Percentiles rank a stretch among this genome's conserved stretches.
These are phyloP conservation scores for Epinephelus moara DNA, from an alignment of 2,113 vertebrate genomes.

Conservation along the genomic window DNA sequence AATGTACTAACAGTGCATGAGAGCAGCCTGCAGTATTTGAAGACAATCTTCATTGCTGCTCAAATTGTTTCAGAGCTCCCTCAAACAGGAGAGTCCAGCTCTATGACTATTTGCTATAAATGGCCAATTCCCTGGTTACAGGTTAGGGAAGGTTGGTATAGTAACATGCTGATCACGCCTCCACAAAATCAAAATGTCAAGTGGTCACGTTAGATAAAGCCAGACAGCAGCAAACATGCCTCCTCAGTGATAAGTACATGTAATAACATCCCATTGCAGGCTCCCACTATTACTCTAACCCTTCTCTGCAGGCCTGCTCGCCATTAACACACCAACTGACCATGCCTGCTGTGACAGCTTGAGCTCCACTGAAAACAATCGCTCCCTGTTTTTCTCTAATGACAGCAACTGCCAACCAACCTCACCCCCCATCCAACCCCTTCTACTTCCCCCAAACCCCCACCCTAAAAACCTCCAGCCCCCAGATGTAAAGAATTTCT, in stretches of 20 bases:
- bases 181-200: not conserved
- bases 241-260: not conserved
- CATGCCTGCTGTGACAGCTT: slow-evolving; percentile 38
- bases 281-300: not conserved
- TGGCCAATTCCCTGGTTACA: not conserved
- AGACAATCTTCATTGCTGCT: too few relatives aligned
- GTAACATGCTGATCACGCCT: not conserved
- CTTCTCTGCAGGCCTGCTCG: not conserved
- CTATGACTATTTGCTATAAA: not conserved
- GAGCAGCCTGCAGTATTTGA: too few relatives aligned
- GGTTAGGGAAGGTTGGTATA: not conserved
- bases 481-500: slow-evolving; percentile 17
- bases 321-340: not conserved
- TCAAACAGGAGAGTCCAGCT: too few relatives aligned
- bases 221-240: not conserved
- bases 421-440: not conserved
- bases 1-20: too few relatives aligned
- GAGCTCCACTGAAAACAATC: slow-evolving; percentile 42
- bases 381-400: slow-evolving; percentile 35
- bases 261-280: not conserved
- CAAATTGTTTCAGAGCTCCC: not conserved
- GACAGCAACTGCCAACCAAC: slow-evolving; percentile 9
- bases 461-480: not conserved
- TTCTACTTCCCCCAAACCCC: not conserved
- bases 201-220: not conserved